Base-by-base conservation (phyloP, 2,113 vertebrate species). In the Uropsilus gracilis region DNA sequence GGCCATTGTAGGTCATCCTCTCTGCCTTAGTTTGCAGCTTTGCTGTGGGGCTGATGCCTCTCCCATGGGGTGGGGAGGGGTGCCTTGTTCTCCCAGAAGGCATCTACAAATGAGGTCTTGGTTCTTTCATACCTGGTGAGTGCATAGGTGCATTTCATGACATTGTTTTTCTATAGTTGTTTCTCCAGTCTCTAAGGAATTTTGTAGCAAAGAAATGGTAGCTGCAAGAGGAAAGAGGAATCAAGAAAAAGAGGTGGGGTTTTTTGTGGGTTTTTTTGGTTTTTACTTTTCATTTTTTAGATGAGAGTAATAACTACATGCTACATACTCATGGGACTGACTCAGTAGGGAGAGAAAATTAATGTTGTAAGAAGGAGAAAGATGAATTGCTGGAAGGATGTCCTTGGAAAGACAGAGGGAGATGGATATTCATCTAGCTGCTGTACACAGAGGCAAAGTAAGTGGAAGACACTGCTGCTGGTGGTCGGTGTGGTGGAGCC, bases 321-420 rank as follows among this genome's bases (percentile, higher is more conserved):
- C 9, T 57, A 16, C 42, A 22, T 82, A 48, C 57, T 78, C 57
- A 53, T 59, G 57, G 32, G 50, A 50, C 69, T 80, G 64, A 84
- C 46, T 89, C 53, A 78, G 48, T 57, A 2, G 53, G 76, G 42
- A 92, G 32, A 83, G 90, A 82, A 89, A 80, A 90, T 1, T 90
- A 59, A 94, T 46, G 82, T 28, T 64, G n/a, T 57, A 75, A 48
- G 24, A 87, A 76, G 77, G 42, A 92, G 59, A n/a, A 83, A 92
- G 89, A 69, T 44, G 78, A 90, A 84, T 68, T 14, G 46, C 55
- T 91, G 50, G 53, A 66, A 93, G 53, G 3, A 17, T 61, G 78
- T 89, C 89, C 86, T 94, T 94, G 91, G 77, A 34, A 69, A 94
- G 44, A 90, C 37, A 95, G 71, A 68, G 88, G 66, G 68, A 73